phyloP scores from a whole-genome alignment of 2,797 vertebrate genomes.

The Gila robusta region DNA sequence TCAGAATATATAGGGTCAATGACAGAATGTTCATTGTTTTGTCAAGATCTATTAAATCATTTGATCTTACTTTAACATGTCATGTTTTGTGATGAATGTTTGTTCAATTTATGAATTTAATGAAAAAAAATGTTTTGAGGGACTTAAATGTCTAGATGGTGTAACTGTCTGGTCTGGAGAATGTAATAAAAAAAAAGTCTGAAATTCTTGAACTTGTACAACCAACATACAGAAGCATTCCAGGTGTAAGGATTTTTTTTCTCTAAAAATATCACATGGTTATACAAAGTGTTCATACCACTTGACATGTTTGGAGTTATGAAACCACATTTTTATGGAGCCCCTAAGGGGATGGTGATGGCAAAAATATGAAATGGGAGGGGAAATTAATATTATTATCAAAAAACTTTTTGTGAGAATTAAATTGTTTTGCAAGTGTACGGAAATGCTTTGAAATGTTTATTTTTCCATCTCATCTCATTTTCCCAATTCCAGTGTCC shows the following conservation, averaged over 20 bases:
- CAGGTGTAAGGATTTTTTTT: neutral
- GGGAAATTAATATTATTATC: neutral
- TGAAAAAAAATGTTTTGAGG: neutral
- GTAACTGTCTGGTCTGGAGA: neutral
- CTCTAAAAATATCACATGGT: neutral
- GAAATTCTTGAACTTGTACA: neutral
- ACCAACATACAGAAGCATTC: neutral
- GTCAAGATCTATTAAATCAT: slow-evolving; percentile 5
- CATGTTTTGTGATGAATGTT: neutral
- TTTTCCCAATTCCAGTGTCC: neutral
- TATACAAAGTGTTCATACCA: neutral
- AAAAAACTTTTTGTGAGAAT: neutral
- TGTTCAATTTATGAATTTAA: neutral
- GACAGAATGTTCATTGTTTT: neutral
- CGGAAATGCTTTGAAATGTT: neutral
- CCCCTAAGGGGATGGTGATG: neutral
- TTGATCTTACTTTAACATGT: neutral
- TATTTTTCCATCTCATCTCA: neutral
- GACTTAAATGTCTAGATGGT: neutral
- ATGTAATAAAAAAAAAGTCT: neutral
- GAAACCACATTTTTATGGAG: neutral
- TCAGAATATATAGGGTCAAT: slow-evolving; percentile 27
- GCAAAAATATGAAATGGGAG: no score
- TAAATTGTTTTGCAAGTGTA: neutral
- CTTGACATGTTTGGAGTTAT: neutral